Evolutionary conservation across 2,113 vertebrate genomes (phyloP), one percentile per base, ranked within the genome.

Genomic region (Chelonoidis abingdonii): DNA sequence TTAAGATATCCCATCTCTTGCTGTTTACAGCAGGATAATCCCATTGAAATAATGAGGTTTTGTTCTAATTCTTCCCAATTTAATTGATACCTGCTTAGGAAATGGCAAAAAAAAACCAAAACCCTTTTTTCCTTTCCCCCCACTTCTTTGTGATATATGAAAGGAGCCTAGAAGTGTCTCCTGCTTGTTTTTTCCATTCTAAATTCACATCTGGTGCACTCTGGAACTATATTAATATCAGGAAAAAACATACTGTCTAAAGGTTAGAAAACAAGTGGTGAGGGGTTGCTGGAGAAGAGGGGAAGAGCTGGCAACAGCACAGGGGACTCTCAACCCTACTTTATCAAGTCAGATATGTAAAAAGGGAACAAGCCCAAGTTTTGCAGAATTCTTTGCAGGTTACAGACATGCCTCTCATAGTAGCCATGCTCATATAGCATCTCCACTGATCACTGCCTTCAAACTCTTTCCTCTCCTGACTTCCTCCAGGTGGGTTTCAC

Each of bases 221-320:
- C 65, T 69, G 65, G 35, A 35, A 38, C 17, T 69, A 69, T 35
- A 19, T n/a, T 69, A 69, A 69, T n/a, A 69, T 21, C 17, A n/a
- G 35, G 35, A 69, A 69, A 69, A 69, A 69, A 8, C 8, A 69
- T n/a, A 16, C 65, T 69, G n/a, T 69, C 35, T 69, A n/a, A 35
- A 69, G 65, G 35, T 69, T n/a, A 35, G 17, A n/a, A n/a, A 94
- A 93, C 90, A 92, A 84, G 89, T 83, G 95, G 93, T 81, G 84
- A 81, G 16, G 21, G 87, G 57, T 57, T 69, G 88, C 79, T 52
- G 35, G 53, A 65, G 80, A 19, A 56, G 53, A 83, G 27, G 29
- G 88, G 21, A 17, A 78, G 3, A 47, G 56, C 56, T 57, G 10
- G 56, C 56, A 57, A 25, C 4, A 57, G 24, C 25, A 91, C n/a